Evolutionary conservation across 2,113 vertebrate genomes (phyloP).

Genomic region (Ondatra zibethicus): DNA sequence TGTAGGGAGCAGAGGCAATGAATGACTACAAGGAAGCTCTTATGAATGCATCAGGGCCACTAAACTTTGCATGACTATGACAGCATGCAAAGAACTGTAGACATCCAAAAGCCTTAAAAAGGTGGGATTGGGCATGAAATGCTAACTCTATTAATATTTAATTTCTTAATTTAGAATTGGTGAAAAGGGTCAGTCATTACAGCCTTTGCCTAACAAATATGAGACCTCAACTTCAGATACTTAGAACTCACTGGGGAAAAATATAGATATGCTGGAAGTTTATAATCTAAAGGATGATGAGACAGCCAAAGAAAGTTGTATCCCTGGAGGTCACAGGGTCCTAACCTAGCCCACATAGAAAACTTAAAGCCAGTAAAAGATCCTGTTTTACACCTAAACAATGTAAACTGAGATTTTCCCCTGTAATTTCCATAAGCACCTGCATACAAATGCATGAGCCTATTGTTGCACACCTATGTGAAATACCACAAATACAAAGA

Average conservation of each 20-base stretch:
- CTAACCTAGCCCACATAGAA: too few species aligned
- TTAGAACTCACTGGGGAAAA: too few species aligned
- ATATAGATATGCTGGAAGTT: too few species aligned
- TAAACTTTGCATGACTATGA: too few species aligned
- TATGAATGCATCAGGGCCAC: accelerated
- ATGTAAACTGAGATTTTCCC: background rate
- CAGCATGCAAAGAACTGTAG: too few species aligned
- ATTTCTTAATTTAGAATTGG: background rate
- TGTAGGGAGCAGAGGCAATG: too few species aligned
- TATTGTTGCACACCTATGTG: too few species aligned
- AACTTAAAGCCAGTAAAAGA: background rate
- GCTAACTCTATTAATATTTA: background rate
- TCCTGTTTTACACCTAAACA: background rate
- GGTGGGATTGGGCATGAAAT: background rate
- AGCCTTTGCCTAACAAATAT: too few species aligned
- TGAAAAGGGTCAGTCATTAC: background rate
- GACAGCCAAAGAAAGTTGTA: accelerated
- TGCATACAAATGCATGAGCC: accelerated
- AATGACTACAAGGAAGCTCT: background rate
- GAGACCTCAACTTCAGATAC: background rate
- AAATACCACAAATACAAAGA: background rate
- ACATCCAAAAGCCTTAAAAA: background rate
- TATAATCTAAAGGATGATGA: background rate
- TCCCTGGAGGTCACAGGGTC: background rate
- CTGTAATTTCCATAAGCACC: too few species aligned